phyloP scores from a whole-genome alignment of 2,888 invertebrate genomes.

The Agrotis segetum region DNA sequence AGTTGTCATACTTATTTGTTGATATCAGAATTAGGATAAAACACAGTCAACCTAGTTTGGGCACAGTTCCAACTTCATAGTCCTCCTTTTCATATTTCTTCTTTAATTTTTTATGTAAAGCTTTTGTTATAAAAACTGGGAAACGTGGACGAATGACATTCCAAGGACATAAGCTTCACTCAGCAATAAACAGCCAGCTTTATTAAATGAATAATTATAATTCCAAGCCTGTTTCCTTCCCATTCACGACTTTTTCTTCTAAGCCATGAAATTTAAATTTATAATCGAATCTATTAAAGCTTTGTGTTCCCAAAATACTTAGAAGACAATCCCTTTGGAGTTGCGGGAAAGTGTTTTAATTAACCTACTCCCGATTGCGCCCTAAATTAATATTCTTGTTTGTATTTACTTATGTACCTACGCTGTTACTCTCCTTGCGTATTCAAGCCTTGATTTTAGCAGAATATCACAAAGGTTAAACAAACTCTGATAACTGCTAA shows the following conservation, averaged over 20 bases:
- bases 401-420: constrained; percentile 41
- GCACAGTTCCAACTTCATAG: constrained; percentile 1
- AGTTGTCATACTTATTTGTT: constrained; percentile 24
- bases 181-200: constrained; percentile 7
- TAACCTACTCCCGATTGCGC: constrained; percentile 50
- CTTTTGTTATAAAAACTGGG: constrained; percentile 12
- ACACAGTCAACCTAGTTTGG: background rate
- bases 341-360: constrained; percentile 60
- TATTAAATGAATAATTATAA: constrained; percentile 31
- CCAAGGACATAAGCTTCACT: background rate
- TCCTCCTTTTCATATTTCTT: background rate
- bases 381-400: constrained; percentile 54
- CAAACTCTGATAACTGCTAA: background rate
- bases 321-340: constrained; percentile 57
- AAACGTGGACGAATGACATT: background rate
- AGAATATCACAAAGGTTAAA: background rate
- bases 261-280: constrained; percentile 66
- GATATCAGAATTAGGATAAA: constrained; percentile 8
- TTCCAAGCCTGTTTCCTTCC: constrained; percentile 34
- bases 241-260: constrained; percentile 62
- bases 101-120: background rate
- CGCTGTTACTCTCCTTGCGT: background rate
- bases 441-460: constrained; percentile 3
- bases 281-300: constrained; percentile 68
- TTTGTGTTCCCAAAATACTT: constrained; percentile 62